Conservation (phyloP, 2,888 invertebrate genomes). For the Tipula helvola region DNA sequence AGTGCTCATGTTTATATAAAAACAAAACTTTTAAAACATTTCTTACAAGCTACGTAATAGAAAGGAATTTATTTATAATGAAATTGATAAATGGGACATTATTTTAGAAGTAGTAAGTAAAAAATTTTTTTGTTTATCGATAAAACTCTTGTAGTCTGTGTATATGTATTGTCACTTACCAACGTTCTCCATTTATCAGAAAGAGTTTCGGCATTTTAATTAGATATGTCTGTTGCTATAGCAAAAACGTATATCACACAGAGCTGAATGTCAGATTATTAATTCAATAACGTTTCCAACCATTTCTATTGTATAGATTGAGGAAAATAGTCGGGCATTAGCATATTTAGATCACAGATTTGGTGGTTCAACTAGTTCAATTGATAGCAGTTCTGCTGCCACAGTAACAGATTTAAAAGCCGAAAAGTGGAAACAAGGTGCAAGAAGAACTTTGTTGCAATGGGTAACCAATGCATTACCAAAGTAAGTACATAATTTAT, state of each 20-base stretch:
- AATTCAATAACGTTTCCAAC: not conserved
- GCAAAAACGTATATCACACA: not conserved
- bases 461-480: constrained; percentile 92
- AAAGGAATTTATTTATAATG: not conserved
- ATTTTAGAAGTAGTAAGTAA: constrained; percentile 4
- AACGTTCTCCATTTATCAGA: not conserved
- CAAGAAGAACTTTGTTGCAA: constrained; percentile 78
- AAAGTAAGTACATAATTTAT: constrained; percentile 40
- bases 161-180: not conserved
- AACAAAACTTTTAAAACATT: not conserved
- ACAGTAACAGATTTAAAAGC: constrained; percentile 40
- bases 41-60: constrained; percentile 1
- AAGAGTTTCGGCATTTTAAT: not conserved
- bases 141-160: not conserved
- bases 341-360: constrained; percentile 67
- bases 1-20: not conserved
- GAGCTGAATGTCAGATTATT: not conserved
- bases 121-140: not conserved
- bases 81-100: constrained; percentile 6
- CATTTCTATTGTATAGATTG: constrained; percentile 52
- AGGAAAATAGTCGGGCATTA: constrained; percentile 83
- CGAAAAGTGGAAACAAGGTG: constrained; percentile 76
- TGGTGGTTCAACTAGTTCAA: constrained; percentile 68
- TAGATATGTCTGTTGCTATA: constrained; percentile 9
- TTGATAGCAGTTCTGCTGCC: constrained; percentile 60